A percentile compares a stretch with the other conserved stretches of the same genome.
phyloP scores from a whole-genome alignment of 2,113 vertebrate genomes.

The Tiliqua scincoides region DNA sequence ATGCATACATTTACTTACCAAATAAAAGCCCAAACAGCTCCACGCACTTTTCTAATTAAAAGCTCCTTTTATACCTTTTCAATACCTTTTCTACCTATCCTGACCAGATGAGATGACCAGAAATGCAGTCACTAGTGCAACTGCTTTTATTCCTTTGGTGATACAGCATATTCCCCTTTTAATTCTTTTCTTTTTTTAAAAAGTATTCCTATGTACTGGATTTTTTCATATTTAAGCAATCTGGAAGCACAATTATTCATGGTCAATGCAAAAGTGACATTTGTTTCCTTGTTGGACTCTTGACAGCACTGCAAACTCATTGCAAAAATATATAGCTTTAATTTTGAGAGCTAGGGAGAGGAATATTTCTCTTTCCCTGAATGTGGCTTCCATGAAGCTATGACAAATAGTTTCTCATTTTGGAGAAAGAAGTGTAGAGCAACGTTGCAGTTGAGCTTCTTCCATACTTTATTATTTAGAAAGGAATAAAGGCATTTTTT shows the following conservation, averaged over 20 bases:
- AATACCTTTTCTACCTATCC: neutral
- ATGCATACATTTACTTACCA: neutral
- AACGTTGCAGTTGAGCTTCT: slow-evolving; percentile 22
- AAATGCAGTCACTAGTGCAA: neutral
- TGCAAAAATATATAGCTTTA: slow-evolving; percentile 28
- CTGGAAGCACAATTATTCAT: neutral
- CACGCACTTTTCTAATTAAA: too few relatives aligned
- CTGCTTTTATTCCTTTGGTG: neutral
- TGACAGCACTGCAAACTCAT: neutral
- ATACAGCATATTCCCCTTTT: too few relatives aligned
- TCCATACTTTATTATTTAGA: neutral
- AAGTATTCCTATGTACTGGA: neutral
- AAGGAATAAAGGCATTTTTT: too few relatives aligned
- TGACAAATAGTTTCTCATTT: slow-evolving; percentile 40
- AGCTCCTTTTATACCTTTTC: too few relatives aligned
- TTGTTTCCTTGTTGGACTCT: neutral
- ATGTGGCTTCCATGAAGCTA: neutral
- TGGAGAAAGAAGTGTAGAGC: slow-evolving; percentile 28
- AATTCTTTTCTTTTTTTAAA: neutral
- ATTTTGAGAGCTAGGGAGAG: slow-evolving; percentile 5
- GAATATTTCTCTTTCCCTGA: slow-evolving; percentile 10
- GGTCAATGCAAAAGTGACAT: neutral
- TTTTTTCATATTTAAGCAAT: neutral
- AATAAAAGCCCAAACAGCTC: neutral
- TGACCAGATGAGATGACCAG: neutral